Conservation (phyloP, 2,113 vertebrate genomes). For the Nibea coibor region DNA sequence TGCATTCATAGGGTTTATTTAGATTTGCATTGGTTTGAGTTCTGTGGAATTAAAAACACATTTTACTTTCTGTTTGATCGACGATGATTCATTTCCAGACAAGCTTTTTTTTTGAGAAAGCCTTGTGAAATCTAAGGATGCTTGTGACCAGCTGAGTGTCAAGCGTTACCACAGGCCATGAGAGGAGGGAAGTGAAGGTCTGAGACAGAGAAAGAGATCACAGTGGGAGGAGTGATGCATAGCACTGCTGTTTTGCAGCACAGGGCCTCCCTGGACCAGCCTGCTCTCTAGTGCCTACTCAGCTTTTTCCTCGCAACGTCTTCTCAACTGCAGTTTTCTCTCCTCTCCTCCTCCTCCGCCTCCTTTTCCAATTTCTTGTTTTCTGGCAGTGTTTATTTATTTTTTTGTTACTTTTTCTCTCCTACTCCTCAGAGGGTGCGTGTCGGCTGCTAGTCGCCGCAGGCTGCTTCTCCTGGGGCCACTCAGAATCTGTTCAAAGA, state of each 20-base stretch:
- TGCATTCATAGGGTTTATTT: background rate
- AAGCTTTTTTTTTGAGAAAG: background rate
- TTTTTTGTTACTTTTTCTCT: background rate
- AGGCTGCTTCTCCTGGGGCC: conserved; percentile 56
- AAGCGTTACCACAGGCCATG: background rate
- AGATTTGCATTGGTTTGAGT: background rate
- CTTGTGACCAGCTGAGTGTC: background rate
- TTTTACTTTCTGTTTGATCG: background rate
- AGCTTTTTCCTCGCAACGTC: conserved; percentile 46
- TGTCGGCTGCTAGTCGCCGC: conserved; percentile 25
- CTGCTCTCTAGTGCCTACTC: conserved; percentile 49
- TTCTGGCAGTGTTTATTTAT: background rate
- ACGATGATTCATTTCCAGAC: background rate
- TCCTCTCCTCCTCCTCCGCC: background rate
- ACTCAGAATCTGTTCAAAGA: conserved; percentile 63
- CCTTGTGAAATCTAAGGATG: background rate
- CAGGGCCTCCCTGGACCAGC: conserved; percentile 21
- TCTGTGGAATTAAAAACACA: background rate
- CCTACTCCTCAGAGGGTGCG: conserved; percentile 19
- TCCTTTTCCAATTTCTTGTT: conserved; percentile 9
- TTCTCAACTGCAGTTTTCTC: conserved; percentile 57
- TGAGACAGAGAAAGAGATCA: conserved; percentile 1
- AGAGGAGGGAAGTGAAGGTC: background rate
- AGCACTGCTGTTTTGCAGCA: conserved; percentile 36
- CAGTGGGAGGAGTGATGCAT: conserved; percentile 37